These are phyloP conservation scores for Matsumurasca onukii DNA, from an alignment of 1,140 invertebrate genomes.

Conservation along the genomic window DNA sequence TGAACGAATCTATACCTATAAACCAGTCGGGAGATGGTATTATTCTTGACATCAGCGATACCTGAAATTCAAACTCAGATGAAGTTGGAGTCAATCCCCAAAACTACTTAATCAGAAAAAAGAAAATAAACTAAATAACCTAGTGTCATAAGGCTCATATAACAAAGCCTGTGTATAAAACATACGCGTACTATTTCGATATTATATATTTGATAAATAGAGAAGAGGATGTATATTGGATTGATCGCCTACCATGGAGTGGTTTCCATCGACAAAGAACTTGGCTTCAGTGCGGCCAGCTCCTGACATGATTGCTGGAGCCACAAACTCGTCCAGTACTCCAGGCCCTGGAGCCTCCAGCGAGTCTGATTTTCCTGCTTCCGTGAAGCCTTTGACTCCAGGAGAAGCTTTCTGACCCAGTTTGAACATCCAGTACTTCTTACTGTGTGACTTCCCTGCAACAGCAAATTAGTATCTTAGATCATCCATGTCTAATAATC, in stretches of 20 bases:
- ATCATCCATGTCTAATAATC: constrained; percentile 78
- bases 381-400: constrained; percentile 78
- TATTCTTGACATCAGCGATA: constrained; percentile 82
- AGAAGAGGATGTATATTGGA: too few relatives aligned
- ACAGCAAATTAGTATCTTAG: too few relatives aligned
- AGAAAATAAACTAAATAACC: not conserved
- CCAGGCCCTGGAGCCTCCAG: constrained; percentile 63
- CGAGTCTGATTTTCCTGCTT: constrained; percentile 71
- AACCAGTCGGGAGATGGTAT: constrained; percentile 98
- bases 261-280: constrained; percentile 89
- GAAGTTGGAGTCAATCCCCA: too few relatives aligned
- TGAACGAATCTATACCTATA: constrained; percentile 90
- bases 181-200: not conserved
- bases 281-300: constrained; percentile 76
- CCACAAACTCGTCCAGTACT: constrained; percentile 79
- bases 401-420: constrained; percentile 70
- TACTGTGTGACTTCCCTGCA: constrained; percentile 82
- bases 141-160: too few relatives aligned
- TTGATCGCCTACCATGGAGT: constrained; percentile 65
- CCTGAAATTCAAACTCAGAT: too few relatives aligned
- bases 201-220: not conserved
- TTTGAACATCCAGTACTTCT: constrained; percentile 75
- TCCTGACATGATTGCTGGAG: constrained; percentile 71
- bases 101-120: too few relatives aligned
- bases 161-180: not conserved